Evolutionary conservation across 2,797 vertebrate genomes (phyloP).

Genomic region (Lophotriccus pileatus): DNA sequence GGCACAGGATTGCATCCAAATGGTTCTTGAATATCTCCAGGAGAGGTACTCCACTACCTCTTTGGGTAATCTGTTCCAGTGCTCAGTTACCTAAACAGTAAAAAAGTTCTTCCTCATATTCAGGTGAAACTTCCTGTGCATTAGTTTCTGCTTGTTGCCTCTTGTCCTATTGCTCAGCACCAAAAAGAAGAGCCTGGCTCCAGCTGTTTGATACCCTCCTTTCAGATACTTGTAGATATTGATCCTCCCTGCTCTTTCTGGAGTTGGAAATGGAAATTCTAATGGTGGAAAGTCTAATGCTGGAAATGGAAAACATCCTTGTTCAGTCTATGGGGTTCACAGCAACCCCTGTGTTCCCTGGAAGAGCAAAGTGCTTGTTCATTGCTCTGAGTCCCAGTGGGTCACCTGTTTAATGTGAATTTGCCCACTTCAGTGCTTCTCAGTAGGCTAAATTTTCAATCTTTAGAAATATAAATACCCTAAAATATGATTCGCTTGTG

Average conservation of each 20-base stretch:
- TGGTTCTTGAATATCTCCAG: neutral
- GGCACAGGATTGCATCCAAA: neutral
- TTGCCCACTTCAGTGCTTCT: neutral
- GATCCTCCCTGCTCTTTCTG: neutral
- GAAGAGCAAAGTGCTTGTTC: neutral
- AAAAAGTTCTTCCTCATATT: neutral
- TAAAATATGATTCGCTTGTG: neutral
- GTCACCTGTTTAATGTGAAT: neutral
- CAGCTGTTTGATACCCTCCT: neutral
- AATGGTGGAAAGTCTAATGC: neutral
- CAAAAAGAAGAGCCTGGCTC: neutral
- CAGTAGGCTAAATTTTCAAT: neutral
- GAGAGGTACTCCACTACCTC: neutral
- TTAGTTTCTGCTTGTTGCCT: neutral
- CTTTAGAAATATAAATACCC: neutral
- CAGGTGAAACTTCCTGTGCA: neutral
- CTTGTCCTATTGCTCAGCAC: neutral
- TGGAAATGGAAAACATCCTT: neutral
- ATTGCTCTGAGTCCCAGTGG: neutral
- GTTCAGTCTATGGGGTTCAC: neutral
- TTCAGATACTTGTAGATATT: neutral
- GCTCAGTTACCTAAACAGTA: neutral
- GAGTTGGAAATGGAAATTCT: neutral
- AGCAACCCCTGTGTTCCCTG: neutral
- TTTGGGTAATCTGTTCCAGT: neutral